Percentiles rank a stretch among this genome's conserved stretches.
Evolutionary conservation across 2,797 vertebrate genomes (phyloP).

Genomic region (Phyllotis vaccarum): DNA sequence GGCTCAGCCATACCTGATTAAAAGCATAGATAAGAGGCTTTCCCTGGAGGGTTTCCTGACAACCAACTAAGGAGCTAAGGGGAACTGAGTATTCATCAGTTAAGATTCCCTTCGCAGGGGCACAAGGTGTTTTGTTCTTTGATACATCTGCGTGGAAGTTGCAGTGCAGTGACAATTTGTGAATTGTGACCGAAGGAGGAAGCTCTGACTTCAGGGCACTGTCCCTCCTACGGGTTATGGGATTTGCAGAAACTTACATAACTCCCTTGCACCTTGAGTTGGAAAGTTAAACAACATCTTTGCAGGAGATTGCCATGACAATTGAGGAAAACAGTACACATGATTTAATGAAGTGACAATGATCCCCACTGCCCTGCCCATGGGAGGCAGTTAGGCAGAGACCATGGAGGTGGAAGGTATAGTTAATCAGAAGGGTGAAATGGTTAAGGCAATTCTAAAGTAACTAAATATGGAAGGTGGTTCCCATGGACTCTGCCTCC

Average conservation of each 20-base stretch:
- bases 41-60: not conserved
- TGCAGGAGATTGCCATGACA: constrained; percentile 1
- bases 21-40: not conserved
- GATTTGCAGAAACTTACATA: not conserved
- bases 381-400: not conserved
- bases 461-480: not conserved
- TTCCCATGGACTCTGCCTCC: not conserved
- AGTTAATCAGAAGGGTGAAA: not conserved
- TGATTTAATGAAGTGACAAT: not conserved
- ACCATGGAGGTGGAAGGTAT: not conserved
- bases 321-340: not conserved
- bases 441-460: not conserved
- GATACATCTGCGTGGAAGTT: not conserved
- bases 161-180: not conserved
- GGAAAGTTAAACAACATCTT: not conserved
- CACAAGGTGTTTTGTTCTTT: not conserved
- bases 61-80: constrained; percentile 6
- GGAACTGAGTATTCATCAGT: not conserved
- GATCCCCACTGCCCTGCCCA: not conserved
- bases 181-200: not conserved
- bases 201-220: not conserved
- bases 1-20: not conserved
- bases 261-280: not conserved
- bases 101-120: not conserved
- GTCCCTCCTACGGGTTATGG: not conserved